phyloP scores from a whole-genome alignment of 2,113 vertebrate genomes.

The Ursus arctos region DNA sequence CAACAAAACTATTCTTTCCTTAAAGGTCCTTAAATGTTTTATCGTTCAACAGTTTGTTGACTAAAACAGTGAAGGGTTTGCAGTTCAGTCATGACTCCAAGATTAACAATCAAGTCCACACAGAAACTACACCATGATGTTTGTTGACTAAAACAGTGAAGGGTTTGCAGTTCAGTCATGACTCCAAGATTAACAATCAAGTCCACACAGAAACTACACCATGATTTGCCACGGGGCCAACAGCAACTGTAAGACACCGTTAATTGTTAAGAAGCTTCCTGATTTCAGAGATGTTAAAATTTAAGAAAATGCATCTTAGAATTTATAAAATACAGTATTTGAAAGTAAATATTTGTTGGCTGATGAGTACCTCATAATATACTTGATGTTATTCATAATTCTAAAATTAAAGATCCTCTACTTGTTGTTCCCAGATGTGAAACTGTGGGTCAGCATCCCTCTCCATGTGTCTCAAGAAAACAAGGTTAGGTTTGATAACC shows the following conservation, averaged over 20 bases:
- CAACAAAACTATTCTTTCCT: neutral
- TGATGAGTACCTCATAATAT: neutral
- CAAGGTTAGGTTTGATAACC: neutral
- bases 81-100: neutral
- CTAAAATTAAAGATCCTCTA: neutral
- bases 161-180: neutral
- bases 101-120: neutral
- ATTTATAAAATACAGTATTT: neutral
- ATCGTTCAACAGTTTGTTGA: neutral
- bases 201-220: neutral
- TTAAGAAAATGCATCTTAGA: neutral
- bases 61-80: neutral
- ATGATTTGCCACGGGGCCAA: neutral
- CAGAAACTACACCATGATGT: neutral
- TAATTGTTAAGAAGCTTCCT: neutral
- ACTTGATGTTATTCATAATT: neutral
- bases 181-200: conserved; percentile 10
- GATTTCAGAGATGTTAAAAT: neutral
- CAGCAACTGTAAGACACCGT: neutral
- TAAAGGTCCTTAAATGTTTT: neutral
- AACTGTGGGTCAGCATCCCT: neutral
- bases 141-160: neutral
- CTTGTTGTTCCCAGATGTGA: neutral
- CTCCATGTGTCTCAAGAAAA: neutral
- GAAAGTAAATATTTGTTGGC: neutral